phyloP scores from a whole-genome alignment of 2,888 invertebrate species.

The Eupsilia transversa region DNA sequence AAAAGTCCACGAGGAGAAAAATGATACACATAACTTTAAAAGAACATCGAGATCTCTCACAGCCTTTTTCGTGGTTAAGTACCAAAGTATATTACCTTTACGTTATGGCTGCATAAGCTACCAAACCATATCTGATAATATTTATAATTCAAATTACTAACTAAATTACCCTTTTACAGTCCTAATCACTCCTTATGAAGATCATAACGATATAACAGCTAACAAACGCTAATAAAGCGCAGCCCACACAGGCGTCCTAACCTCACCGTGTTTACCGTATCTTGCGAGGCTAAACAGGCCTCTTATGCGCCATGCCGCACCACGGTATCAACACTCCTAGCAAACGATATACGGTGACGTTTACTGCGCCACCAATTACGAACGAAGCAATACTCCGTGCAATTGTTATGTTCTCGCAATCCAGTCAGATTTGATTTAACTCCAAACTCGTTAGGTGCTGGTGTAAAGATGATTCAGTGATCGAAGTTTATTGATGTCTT shows the following conservation, averaged over 20 bases:
- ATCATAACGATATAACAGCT: slow-evolving; percentile 51
- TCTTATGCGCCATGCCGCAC: slow-evolving; percentile 22
- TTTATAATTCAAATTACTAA: slow-evolving; percentile 27
- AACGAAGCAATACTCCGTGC: slow-evolving; percentile 42
- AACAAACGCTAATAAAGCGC: slow-evolving; percentile 50
- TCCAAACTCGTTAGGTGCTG: slow-evolving; percentile 23
- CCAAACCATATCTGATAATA: slow-evolving; percentile 39
- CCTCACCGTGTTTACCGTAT: slow-evolving; percentile 26
- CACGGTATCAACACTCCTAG: slow-evolving; percentile 53
- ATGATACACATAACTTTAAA: slow-evolving; percentile 14
- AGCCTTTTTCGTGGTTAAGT: slow-evolving; percentile 11
- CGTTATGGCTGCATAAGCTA: background rate
- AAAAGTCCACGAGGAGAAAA: slow-evolving; percentile 40
- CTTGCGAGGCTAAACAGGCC: slow-evolving; percentile 30
- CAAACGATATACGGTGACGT: slow-evolving; percentile 57
- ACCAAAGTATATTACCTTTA: slow-evolving; percentile 5
- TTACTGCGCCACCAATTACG: slow-evolving; percentile 56
- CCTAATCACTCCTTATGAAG: slow-evolving; percentile 47
- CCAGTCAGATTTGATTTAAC: slow-evolving; percentile 46
- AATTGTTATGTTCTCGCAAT: slow-evolving; percentile 56
- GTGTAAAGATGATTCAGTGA: slow-evolving; percentile 12
- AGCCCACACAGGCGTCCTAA: slow-evolving; percentile 52
- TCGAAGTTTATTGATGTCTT: background rate
- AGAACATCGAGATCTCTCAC: slow-evolving; percentile 7
- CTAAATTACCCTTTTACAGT: slow-evolving; percentile 24